Percentiles rank a stretch among this genome's conserved stretches.
Evolutionary conservation across 1,140 invertebrate genomes (phyloP).

Genomic region (Homalodisca vitripennis): DNA sequence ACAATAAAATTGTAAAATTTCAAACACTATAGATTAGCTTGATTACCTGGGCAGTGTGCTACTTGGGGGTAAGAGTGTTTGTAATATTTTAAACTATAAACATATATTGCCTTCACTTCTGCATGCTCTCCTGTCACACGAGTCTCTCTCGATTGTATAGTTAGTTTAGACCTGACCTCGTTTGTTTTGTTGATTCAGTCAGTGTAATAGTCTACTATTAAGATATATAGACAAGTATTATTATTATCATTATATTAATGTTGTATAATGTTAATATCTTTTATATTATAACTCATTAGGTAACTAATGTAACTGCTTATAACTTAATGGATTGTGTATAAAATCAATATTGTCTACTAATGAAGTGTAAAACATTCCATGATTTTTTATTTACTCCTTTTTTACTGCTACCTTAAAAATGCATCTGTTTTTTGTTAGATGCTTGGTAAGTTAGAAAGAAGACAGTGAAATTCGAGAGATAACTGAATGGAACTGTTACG

Average conservation of each 20-base stretch:
- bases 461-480: background rate
- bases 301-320: constrained; percentile 4
- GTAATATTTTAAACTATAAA: background rate
- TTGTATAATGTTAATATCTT: constrained; percentile 19
- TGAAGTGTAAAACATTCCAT: background rate
- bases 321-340: constrained; percentile 12
- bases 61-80: background rate
- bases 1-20: constrained; percentile 18
- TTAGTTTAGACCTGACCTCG: background rate
- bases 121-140: background rate
- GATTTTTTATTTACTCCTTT: background rate
- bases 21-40: constrained; percentile 7
- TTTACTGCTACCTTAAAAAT: background rate
- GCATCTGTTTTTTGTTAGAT: background rate
- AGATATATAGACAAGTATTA: background rate
- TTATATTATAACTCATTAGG: constrained; percentile 9
- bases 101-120: background rate
- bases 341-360: background rate
- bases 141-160: constrained; percentile 1
- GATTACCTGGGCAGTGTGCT: background rate
- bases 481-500: too few species aligned
- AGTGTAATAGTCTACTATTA: background rate
- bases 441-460: background rate
- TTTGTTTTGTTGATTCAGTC: constrained; percentile 3
- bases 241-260: constrained; percentile 20